Evolutionary conservation across 2,888 invertebrate genomes (phyloP).

Genomic region (Acanthoscelides obtectus): DNA sequence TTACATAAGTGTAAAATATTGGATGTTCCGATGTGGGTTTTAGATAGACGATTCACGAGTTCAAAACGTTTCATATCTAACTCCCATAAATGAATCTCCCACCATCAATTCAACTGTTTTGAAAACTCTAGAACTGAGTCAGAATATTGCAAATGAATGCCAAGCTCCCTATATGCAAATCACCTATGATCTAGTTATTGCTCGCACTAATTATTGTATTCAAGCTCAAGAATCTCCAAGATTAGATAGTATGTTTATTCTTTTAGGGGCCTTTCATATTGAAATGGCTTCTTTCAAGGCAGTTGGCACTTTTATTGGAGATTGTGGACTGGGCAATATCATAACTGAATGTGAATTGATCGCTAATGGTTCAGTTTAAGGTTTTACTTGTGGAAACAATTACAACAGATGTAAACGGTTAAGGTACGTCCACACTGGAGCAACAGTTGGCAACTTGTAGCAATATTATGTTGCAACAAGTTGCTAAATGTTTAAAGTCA

Average conservation of each 20-base stretch:
- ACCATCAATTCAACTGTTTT: constrained; percentile 29
- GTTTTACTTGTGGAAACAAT: constrained; percentile 18
- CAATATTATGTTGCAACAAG: too few species aligned
- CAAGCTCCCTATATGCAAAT: constrained; percentile 22
- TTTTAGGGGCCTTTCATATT: constrained; percentile 29
- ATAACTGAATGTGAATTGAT: constrained; percentile 15
- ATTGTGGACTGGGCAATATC: constrained; percentile 16
- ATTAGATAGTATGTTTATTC: constrained; percentile 36
- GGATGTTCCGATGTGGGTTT: constrained; percentile 22
- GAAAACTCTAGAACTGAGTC: constrained; percentile 28
- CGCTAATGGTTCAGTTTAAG: constrained; percentile 16
- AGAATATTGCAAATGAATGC: too few species aligned
- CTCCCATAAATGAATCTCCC: constrained; percentile 32
- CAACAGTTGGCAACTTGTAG: too few species aligned
- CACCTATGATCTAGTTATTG: constrained; percentile 33
- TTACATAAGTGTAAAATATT: constrained; percentile 12
- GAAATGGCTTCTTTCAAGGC: too few species aligned
- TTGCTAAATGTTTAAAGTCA: too few species aligned
- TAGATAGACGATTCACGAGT: too few species aligned
- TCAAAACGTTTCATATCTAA: too few species aligned
- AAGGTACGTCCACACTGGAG: too few species aligned
- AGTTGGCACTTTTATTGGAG: constrained; percentile 20
- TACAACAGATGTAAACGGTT: constrained; percentile 18
- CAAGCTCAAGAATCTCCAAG: constrained; percentile 27
- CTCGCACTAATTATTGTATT: constrained; percentile 23